Conservation (phyloP, 2,888 invertebrate species). For the Drosophila subquinaria region DNA sequence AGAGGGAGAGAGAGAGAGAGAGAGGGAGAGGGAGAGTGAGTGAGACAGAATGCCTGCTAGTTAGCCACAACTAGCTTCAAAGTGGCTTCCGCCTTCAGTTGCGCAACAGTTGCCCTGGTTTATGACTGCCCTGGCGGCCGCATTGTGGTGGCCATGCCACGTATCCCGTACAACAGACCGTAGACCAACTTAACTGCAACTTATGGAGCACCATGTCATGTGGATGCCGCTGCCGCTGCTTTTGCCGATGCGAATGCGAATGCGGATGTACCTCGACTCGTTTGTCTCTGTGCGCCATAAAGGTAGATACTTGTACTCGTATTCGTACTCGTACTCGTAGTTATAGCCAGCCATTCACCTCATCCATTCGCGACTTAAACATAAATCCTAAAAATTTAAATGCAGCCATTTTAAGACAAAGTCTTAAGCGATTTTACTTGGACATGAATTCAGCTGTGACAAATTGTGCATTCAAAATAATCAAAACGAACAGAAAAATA, state of each 20-base stretch:
- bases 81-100: conserved; percentile 48
- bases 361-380: not conserved
- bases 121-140: conserved; percentile 59
- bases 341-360: conserved; percentile 3
- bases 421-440: not conserved
- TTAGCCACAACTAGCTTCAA: conserved; percentile 62
- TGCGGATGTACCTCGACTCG: conserved; percentile 9
- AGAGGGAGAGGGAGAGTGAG: not conserved
- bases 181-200: conserved; percentile 58
- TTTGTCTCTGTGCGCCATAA: conserved; percentile 29
- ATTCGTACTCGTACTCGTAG: not conserved
- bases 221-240: conserved; percentile 2
- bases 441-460: not conserved
- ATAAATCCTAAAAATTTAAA: not conserved
- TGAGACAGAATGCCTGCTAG: conserved; percentile 43
- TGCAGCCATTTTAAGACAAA: not conserved
- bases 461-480: not conserved
- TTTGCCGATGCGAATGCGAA: conserved; percentile 5
- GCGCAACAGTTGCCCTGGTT: conserved; percentile 78
- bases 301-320: conserved; percentile 16
- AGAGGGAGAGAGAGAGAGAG: not conserved
- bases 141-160: conserved; percentile 45
- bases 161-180: conserved; percentile 14
- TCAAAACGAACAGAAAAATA: not conserved
- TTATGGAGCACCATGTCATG: conserved; percentile 37